Evolutionary conservation across 2,113 vertebrate genomes (phyloP).

Genomic region (Cathartes aura): DNA sequence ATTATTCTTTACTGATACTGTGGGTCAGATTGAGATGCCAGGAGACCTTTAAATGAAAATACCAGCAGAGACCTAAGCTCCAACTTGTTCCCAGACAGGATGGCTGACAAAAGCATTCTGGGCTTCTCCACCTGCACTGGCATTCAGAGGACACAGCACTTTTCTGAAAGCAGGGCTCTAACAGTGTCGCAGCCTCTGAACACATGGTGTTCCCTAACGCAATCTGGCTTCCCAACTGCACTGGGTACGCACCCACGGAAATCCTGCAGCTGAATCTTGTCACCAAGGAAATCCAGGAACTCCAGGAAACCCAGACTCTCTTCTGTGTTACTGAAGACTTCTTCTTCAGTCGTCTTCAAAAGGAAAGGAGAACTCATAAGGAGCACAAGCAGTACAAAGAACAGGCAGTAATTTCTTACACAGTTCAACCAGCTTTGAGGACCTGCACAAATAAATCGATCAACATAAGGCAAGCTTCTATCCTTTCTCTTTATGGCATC

Average conservation of each 20-base stretch:
- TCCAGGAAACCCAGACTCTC: constrained; percentile 87
- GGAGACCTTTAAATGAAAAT: background rate
- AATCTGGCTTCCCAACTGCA: background rate
- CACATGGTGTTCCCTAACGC: background rate
- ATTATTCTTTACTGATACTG: background rate
- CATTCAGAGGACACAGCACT: background rate
- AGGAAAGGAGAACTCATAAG: background rate
- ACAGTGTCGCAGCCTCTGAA: background rate
- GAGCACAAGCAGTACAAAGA: background rate
- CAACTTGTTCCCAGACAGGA: background rate
- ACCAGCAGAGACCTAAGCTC: background rate
- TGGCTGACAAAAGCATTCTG: background rate
- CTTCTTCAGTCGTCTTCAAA: constrained; percentile 85
- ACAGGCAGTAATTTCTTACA: background rate
- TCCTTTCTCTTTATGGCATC: background rate
- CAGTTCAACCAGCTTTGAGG: background rate
- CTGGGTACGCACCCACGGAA: constrained; percentile 81
- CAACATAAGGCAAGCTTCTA: background rate
- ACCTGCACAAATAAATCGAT: background rate
- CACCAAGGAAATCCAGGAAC: constrained; percentile 87
- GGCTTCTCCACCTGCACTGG: background rate
- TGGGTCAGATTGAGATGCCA: background rate
- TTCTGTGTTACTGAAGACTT: constrained; percentile 87
- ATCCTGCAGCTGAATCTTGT: constrained; percentile 84
- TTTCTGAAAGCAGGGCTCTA: background rate